Percentiles rank a stretch among this genome's conserved stretches.
phyloP scores from a whole-genome alignment of 2,113 vertebrate genomes.

The Malurus melanocephalus region DNA sequence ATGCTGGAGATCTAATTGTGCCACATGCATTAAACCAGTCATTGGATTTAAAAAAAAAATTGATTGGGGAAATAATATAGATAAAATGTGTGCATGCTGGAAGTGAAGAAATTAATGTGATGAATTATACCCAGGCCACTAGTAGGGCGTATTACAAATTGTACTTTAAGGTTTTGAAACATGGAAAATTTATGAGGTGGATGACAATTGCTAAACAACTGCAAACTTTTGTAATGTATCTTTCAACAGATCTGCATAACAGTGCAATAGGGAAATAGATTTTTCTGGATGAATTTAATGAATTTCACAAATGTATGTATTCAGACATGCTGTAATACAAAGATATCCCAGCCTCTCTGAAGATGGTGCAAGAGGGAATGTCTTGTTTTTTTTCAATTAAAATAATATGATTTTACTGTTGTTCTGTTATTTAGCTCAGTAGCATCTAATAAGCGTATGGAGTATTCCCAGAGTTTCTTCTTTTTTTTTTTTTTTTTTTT shows the following conservation, averaged over 20 bases:
- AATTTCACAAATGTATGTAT: slow-evolving; percentile 19
- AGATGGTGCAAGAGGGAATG: not conserved
- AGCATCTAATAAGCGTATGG: not conserved
- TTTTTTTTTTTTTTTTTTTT: not conserved
- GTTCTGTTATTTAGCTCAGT: not conserved
- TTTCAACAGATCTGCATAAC: slow-evolving; percentile 10
- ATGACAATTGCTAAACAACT: slow-evolving; percentile 18
- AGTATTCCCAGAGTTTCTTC: not conserved
- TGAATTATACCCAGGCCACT: not conserved
- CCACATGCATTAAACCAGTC: not conserved
- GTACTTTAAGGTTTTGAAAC: not conserved
- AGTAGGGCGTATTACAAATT: not conserved
- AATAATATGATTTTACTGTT: not conserved
- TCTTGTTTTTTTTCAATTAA: slow-evolving; percentile 15
- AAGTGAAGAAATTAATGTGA: not conserved
- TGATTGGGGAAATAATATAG: not conserved
- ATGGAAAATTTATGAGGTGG: not conserved
- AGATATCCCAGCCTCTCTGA: not conserved
- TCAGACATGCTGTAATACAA: not conserved
- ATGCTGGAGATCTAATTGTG: not conserved
- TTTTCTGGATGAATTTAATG: slow-evolving; percentile 9
- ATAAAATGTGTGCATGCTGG: not conserved
- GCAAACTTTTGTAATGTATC: not conserved
- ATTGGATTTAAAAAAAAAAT: not conserved
- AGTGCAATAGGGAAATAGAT: not conserved